These are phyloP conservation scores for Caligus rogercresseyi DNA, from an alignment of 1,140 invertebrate genomes.

Conservation along the genomic window DNA sequence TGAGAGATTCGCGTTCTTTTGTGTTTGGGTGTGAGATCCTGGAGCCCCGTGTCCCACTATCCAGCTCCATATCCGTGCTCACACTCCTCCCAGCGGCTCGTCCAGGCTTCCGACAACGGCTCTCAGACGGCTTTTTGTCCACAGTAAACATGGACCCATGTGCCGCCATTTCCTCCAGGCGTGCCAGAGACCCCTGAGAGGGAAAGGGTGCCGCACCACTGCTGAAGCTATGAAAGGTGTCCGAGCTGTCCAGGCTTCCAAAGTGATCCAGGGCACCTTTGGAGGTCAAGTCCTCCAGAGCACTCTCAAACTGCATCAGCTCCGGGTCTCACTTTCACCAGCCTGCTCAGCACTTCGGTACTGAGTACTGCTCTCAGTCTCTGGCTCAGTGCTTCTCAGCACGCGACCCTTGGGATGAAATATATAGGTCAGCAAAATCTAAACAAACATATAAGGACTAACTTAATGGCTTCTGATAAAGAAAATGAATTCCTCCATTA, in stretches of 20 bases:
- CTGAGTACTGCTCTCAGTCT: neutral
- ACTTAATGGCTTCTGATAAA: no score
- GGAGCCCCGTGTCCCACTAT: neutral
- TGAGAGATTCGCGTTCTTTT: constrained; percentile 8
- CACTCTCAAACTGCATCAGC: neutral
- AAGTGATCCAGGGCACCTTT: constrained; percentile 34
- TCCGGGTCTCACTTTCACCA: neutral
- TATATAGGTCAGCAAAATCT: no score
- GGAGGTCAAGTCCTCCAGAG: neutral
- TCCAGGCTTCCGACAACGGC: neutral
- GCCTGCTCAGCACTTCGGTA: neutral
- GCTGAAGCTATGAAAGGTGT: constrained; percentile 86
- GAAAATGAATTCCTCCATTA: no score
- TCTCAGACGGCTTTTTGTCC: neutral
- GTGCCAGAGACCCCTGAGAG: constrained; percentile 35
- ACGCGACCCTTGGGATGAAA: no score
- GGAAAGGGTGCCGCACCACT: constrained; percentile 67
- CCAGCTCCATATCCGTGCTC: constrained; percentile 12
- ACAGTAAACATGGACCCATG: constrained; percentile 17
- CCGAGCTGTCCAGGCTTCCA: constrained; percentile 59
- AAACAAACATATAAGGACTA: no score
- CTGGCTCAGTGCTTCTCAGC: no score
- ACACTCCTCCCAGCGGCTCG: constrained; percentile 1
- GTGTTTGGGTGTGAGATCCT: constrained; percentile 11
- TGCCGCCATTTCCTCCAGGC: constrained; percentile 14